Percentiles rank a stretch among this genome's conserved stretches.
These are phyloP conservation scores for Apodemia mormo DNA, from an alignment of 2,888 invertebrate species.

Conservation along the genomic window DNA sequence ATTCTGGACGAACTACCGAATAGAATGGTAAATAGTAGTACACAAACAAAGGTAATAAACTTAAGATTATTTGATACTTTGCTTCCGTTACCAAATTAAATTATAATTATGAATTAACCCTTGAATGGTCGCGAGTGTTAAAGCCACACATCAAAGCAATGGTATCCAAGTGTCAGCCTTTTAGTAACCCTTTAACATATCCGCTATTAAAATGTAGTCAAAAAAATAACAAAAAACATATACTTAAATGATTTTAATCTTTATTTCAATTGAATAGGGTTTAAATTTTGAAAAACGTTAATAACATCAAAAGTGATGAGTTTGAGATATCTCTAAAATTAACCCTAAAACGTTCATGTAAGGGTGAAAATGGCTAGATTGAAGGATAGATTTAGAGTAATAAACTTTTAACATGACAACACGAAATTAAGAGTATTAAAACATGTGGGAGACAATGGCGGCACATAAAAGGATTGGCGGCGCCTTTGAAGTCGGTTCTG, in stretches of 20 bases:
- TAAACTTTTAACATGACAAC: constrained; percentile 77
- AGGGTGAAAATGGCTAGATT: constrained; percentile 4
- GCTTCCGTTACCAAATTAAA: constrained; percentile 11
- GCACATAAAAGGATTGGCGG: constrained; percentile 65
- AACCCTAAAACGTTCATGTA: not conserved
- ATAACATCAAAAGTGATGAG: constrained; percentile 14
- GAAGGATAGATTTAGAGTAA: constrained; percentile 42
- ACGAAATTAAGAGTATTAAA: constrained; percentile 72
- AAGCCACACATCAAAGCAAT: constrained; percentile 44
- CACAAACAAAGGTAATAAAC: too few relatives aligned
- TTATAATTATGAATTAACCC: constrained; percentile 4
- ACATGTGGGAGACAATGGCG: constrained; percentile 74
- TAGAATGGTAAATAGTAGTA: too few relatives aligned
- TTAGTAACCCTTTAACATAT: constrained; percentile 62
- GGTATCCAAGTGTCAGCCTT: constrained; percentile 50
- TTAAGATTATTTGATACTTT: too few relatives aligned
- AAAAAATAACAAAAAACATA: constrained; percentile 27
- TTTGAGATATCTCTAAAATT: not conserved
- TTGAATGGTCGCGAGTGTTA: constrained; percentile 27
- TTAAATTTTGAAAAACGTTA: not conserved
- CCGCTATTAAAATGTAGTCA: constrained; percentile 53
- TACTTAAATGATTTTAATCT: not conserved
- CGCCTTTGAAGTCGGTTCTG: constrained; percentile 62
- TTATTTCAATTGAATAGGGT: not conserved
- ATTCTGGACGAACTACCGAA: too few relatives aligned